Conservation (phyloP, 2,797 vertebrate species). For the Crenichthys baileyi region DNA sequence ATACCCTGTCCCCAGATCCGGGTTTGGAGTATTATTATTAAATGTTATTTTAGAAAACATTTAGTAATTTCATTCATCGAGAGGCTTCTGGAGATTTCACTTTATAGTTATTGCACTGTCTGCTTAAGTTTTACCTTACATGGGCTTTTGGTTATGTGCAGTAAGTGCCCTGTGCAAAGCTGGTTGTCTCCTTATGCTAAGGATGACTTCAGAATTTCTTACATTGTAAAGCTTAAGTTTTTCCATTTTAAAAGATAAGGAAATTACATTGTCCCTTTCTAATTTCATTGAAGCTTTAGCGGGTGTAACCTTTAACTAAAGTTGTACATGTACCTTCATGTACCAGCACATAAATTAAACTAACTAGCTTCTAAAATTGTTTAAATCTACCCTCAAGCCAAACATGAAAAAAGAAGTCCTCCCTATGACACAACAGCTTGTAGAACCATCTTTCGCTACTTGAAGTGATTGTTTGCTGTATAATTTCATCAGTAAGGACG, state of each 20-base stretch:
- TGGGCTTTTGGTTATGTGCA: background rate
- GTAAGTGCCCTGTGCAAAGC: background rate
- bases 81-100: background rate
- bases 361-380: background rate
- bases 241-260: no score
- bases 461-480: background rate
- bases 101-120: background rate
- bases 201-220: background rate
- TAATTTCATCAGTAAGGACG: background rate
- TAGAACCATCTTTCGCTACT: background rate
- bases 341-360: background rate
- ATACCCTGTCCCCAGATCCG: background rate
- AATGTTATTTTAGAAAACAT: background rate
- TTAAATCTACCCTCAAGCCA: background rate
- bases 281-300: background rate
- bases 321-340: background rate
- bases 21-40: conserved; percentile 9
- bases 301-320: background rate
- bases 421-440: background rate
- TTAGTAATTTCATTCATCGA: background rate
- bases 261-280: no score
- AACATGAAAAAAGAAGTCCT: background rate
- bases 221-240: background rate
- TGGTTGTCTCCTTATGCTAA: background rate
- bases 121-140: no score